A percentile compares a stretch with the other conserved stretches of the same genome.
phyloP scores from a whole-genome alignment of 2,888 invertebrate genomes.

The Heteropelma amictum region DNA sequence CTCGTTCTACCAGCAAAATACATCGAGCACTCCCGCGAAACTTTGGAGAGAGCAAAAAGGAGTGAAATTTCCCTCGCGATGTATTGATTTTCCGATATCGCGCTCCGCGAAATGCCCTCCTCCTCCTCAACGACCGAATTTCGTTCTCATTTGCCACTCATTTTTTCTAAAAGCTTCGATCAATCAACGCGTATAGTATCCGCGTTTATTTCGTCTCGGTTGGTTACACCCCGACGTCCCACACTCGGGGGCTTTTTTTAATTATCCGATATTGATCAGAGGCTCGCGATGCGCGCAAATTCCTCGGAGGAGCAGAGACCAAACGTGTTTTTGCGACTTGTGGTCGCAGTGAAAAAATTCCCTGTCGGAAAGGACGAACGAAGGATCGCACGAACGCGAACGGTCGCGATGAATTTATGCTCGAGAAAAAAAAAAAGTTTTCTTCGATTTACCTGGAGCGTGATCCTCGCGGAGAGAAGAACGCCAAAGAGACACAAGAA shows the following conservation, averaged over 20 bases:
- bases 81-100: constrained; percentile 46
- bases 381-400: neutral
- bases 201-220: too few relatives aligned
- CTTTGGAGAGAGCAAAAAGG: neutral
- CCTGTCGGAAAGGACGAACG: neutral
- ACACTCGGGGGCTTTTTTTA: constrained; percentile 19
- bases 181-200: neutral
- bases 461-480: constrained; percentile 54
- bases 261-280: constrained; percentile 30
- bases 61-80: neutral
- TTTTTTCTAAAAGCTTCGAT: constrained; percentile 6
- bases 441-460: constrained; percentile 53
- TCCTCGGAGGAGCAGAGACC: neutral
- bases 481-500: constrained; percentile 54
- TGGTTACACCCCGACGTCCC: too few relatives aligned
- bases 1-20: too few relatives aligned
- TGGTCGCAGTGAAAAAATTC: neutral
- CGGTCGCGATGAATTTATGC: neutral
- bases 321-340: neutral
- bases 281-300: neutral
- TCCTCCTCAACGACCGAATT: constrained; percentile 27
- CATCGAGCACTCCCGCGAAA: too few relatives aligned
- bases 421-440: neutral
- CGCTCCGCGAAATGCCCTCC: constrained; percentile 11
- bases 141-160: constrained; percentile 2